phyloP scores from a whole-genome alignment of 2,797 vertebrate genomes.

The Psittacula echo region DNA sequence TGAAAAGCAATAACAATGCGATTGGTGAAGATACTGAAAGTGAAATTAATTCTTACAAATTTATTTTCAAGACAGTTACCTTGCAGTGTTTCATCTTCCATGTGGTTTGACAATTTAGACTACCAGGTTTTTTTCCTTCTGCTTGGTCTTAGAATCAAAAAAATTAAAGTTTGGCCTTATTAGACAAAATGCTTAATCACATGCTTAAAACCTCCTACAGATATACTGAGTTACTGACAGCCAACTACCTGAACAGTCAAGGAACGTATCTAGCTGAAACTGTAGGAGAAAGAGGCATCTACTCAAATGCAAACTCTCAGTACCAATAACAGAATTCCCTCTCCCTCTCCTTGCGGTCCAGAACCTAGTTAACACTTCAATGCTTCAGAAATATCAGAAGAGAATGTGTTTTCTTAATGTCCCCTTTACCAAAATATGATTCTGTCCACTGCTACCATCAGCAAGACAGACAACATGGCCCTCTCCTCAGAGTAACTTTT shows the following conservation, averaged over 20 bases:
- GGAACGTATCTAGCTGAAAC: background rate
- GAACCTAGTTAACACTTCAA: background rate
- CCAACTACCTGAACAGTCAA: background rate
- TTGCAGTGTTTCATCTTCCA: background rate
- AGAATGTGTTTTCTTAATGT: background rate
- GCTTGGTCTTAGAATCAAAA: background rate
- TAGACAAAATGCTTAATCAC: background rate
- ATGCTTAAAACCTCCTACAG: background rate
- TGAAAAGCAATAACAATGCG: background rate
- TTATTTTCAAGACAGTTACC: background rate
- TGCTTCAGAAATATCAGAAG: background rate
- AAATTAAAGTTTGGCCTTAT: background rate
- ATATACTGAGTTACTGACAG: background rate
- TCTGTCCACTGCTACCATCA: background rate
- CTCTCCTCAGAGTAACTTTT: background rate
- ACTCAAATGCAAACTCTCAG: background rate
- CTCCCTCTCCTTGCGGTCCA: background rate
- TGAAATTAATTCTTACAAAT: background rate
- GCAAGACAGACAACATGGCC: background rate
- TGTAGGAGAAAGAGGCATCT: background rate
- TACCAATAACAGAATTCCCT: background rate
- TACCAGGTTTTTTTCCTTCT: background rate
- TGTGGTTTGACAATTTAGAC: background rate
- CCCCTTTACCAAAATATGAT: background rate
- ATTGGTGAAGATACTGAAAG: background rate